Evolutionary conservation across 2,888 invertebrate species (phyloP).

Genomic region (Panopea generosa): DNA sequence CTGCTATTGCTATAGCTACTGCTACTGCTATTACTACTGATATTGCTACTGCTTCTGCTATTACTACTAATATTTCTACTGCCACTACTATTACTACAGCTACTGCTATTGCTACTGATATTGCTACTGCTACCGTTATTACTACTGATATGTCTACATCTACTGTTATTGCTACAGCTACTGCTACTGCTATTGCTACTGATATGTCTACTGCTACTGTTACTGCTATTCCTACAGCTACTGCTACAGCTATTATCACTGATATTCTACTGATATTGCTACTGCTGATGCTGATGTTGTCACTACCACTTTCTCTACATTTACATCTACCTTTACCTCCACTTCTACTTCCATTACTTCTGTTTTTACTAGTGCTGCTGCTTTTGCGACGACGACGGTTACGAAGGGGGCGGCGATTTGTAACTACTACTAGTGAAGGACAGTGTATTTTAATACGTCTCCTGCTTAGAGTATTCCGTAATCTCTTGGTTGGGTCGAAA

Average conservation of each 20-base stretch:
- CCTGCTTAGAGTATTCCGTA: too few species aligned
- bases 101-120: neutral
- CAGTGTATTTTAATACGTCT: too few species aligned
- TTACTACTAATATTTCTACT: neutral
- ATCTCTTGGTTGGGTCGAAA: too few species aligned
- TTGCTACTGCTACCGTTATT: neutral
- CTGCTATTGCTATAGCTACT: neutral
- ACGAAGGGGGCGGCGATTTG: too few species aligned
- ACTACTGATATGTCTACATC: neutral
- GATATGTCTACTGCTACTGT: neutral
- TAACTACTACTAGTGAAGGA: too few species aligned
- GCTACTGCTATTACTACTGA: neutral
- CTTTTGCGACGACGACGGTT: too few species aligned
- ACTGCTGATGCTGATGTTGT: neutral
- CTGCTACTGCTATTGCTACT: neutral
- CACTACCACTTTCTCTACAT: too few species aligned
- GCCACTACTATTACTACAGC: neutral
- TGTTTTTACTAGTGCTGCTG: too few species aligned
- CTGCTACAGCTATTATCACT: neutral
- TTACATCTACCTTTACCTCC: too few species aligned
- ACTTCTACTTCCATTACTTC: too few species aligned
- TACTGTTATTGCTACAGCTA: neutral
- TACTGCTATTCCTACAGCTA: neutral
- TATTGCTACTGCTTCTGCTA: too few species aligned
- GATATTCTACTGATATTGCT: neutral